Percentiles rank a stretch among this genome's conserved stretches.
These are phyloP conservation scores for Tor tambroides DNA, from an alignment of 2,113 vertebrate genomes.

Conservation along the genomic window DNA sequence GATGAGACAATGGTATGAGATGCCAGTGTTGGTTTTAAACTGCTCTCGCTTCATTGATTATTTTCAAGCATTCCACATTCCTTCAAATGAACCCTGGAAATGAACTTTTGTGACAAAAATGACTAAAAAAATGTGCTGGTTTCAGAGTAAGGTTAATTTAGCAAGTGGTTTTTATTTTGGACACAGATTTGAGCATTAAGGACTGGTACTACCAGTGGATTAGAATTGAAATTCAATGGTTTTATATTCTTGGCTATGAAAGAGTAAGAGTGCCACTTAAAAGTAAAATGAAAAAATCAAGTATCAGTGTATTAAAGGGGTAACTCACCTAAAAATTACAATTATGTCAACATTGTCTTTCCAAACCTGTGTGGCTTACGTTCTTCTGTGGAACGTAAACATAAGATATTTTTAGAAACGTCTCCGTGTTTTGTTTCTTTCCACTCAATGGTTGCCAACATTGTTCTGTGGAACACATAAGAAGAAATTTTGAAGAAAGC, in stretches of 20 bases:
- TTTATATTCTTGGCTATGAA: neutral
- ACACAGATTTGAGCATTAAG: neutral
- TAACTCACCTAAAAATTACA: neutral
- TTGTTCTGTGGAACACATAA: neutral
- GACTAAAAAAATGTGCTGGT: no score
- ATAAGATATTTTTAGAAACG: no score
- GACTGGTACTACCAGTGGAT: neutral
- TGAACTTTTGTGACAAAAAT: neutral
- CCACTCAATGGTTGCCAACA: no score
- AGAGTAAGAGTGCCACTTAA: neutral
- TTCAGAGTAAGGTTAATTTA: neutral
- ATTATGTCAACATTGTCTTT: no score
- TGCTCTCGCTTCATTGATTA: constrained; percentile 23
- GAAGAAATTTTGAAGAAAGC: no score
- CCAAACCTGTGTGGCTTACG: no score
- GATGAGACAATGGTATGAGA: constrained; percentile 21
- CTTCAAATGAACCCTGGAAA: neutral
- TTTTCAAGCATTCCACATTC: constrained; percentile 24
- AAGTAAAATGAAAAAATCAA: neutral
- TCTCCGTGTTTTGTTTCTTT: neutral
- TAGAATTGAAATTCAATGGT: neutral
- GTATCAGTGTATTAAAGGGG: neutral
- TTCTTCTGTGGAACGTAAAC: no score
- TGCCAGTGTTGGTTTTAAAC: constrained; percentile 30
- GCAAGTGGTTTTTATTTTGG: neutral